Evolutionary conservation across 2,113 vertebrate species (phyloP).

Genomic region (Pica pica): DNA sequence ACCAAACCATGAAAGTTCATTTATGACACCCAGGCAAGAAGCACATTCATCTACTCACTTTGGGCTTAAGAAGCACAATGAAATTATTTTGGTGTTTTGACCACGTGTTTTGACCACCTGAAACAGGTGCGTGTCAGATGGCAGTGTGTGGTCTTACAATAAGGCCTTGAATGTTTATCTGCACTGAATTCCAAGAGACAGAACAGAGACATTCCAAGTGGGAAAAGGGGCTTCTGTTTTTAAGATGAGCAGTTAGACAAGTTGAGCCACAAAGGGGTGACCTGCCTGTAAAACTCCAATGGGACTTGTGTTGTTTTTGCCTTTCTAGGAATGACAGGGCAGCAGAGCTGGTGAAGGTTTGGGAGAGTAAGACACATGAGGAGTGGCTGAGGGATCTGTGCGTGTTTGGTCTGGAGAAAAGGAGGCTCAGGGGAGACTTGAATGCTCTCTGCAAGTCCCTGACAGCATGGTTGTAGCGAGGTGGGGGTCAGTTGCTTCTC

Average conservation of each 20-base stretch:
- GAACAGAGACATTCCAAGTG: neutral
- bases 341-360: neutral
- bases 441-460: neutral
- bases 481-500: neutral
- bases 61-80: neutral
- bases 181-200: neutral
- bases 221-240: neutral
- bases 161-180: neutral
- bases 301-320: neutral
- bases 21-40: neutral
- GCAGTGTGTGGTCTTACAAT: neutral
- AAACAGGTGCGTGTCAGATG: neutral
- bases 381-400: neutral
- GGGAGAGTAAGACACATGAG: neutral
- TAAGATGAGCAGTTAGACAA: neutral
- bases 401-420: neutral
- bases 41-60: fast-evolving
- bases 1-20: neutral
- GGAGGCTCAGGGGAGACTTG: neutral
- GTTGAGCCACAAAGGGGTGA: neutral
- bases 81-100: neutral
- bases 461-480: neutral
- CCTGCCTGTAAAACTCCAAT: neutral
- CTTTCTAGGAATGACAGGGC: neutral
- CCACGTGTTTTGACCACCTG: neutral